Conservation (phyloP, 2,888 invertebrate species). For the Leptogaster cylindrica region DNA sequence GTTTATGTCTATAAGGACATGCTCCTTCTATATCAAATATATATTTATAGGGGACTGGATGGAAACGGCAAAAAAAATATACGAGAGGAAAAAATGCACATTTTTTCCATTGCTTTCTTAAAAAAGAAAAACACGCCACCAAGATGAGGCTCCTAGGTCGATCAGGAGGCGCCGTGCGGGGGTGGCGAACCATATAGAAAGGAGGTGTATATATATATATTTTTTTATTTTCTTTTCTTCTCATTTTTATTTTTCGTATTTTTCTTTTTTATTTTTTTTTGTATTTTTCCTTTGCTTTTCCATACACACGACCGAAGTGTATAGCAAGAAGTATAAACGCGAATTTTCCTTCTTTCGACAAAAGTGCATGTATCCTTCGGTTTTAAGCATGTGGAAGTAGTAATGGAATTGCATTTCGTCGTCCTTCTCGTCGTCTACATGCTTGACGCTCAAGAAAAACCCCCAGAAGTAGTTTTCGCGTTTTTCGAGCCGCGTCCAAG, state of each 20-base stretch:
- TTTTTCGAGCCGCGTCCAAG: conserved; percentile 46
- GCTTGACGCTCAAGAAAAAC: conserved; percentile 43
- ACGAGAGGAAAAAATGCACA: conserved; percentile 1
- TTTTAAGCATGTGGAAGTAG: conserved; percentile 44
- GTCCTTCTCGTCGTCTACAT: conserved; percentile 15
- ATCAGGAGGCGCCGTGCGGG: neutral
- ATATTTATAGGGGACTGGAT: conserved; percentile 27
- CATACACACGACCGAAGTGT: conserved; percentile 25
- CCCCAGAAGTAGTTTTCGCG: conserved; percentile 49
- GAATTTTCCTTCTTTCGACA: conserved; percentile 38
- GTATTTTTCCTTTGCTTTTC: too few relatives aligned
- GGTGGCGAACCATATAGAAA: conserved; percentile 30
- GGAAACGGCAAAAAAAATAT: conserved; percentile 11
- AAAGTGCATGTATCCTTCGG: conserved; percentile 38
- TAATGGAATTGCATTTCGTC: conserved; percentile 46
- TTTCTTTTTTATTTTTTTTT: too few relatives aligned
- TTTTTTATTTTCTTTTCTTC: too few relatives aligned
- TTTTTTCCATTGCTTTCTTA: conserved; percentile 14
- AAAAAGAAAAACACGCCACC: conserved; percentile 36
- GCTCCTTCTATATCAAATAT: conserved; percentile 17
- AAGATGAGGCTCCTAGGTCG: conserved; percentile 18
- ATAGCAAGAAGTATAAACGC: conserved; percentile 27
- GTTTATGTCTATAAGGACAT: conserved; percentile 11
- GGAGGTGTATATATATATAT: conserved; percentile 20
- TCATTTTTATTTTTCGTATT: too few relatives aligned